These are phyloP conservation scores for Natrix natrix DNA, from an alignment of 2,797 vertebrate genomes.

Conservation along the genomic window DNA sequence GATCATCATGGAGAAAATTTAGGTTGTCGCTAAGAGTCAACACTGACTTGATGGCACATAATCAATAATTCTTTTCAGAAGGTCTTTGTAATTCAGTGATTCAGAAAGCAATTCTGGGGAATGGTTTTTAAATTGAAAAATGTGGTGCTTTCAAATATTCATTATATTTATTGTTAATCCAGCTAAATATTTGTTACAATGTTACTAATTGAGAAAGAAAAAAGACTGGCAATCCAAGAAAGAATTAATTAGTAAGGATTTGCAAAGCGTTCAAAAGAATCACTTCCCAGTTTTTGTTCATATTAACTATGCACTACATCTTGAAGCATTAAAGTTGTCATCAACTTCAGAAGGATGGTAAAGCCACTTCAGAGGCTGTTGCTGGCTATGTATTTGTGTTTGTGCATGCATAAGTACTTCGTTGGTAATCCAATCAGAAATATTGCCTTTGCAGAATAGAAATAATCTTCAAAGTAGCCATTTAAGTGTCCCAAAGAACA, in stretches of 20 bases:
- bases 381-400: background rate
- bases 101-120: background rate
- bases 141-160: background rate
- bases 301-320: background rate
- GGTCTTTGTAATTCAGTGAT: background rate
- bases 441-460: background rate
- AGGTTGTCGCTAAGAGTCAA: background rate
- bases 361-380: background rate
- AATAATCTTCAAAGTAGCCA: background rate
- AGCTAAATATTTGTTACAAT: background rate
- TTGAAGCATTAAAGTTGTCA: background rate
- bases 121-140: slow-evolving; percentile 17
- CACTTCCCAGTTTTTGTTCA: background rate
- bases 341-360: background rate
- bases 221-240: background rate
- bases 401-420: background rate
- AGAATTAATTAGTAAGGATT: background rate
- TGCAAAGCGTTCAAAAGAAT: background rate
- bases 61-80: background rate
- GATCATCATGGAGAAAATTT: background rate
- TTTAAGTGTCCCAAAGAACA: background rate
- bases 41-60: background rate
- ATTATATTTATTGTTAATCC: background rate
- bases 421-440: background rate
- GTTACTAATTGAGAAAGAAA: background rate